Base-by-base conservation (phyloP, 2,113 vertebrate genomes). In the Phocoena phocoena region DNA sequence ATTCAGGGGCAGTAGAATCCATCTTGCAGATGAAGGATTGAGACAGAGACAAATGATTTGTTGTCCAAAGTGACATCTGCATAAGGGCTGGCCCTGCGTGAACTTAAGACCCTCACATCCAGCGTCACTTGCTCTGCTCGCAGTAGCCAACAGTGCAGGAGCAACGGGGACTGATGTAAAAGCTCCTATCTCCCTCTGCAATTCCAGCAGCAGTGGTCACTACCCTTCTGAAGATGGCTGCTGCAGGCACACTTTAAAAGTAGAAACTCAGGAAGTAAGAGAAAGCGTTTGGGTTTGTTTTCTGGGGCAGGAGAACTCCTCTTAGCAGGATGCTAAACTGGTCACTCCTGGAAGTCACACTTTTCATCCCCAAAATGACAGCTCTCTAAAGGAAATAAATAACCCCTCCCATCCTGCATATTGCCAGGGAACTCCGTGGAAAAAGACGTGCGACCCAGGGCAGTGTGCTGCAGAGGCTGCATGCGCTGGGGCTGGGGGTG, bases 1-100 rank as follows among this genome's bases (percentile, higher is more conserved):
- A 76, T 38, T 95, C 86, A 81, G n/a, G 21, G 53, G 74, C n/a
- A 33, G 11, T 41, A 92, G 87, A 93, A 93, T 90, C 50, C 17
- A 80, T 90, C 58, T 38, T 92, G 87, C 85, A 87, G 83, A 90
- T 62, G 77, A 91, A 96, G 82, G 91, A 65, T 9, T 76, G 83
- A 86, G 65, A 96, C 38, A 77, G 63, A 96, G 63, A 93, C 53
- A n/a, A 95, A 90, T 63, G 70, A 67, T 93, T 87, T 95, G n/a
- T 77, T 63, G 26, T 95, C 74, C 88, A 71, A 80, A 86, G 65
- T 95, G 74, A 93, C 53, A 86, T 90, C 80, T 77, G 76, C 13
- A 55, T 33, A 25, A n/a, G 18, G 55, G 36, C 26, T 50, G 31
- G 9, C 38, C n/a, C 0, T 38, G 21, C 6, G 5, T 9, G 68